Evolutionary conservation across 2,113 vertebrate species (phyloP).

Genomic region (Myrmophylax atrothorax): DNA sequence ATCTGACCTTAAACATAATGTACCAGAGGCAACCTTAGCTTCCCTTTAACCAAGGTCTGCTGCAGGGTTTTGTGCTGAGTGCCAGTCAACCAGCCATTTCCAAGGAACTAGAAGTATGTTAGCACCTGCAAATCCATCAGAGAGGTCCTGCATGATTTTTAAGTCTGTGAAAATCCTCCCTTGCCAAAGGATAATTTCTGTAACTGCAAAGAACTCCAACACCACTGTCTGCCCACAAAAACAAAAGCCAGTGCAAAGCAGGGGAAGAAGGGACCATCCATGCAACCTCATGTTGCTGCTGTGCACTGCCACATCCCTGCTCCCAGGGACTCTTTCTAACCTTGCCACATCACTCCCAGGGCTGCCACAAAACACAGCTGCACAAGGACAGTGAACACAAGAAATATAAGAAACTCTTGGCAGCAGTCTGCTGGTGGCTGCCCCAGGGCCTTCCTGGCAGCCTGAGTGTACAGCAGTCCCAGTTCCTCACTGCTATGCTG

Average conservation of each 20-base stretch:
- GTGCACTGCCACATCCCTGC: neutral
- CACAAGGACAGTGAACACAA: rapidly evolving
- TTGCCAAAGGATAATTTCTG: neutral
- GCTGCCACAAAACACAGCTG: rapidly evolving
- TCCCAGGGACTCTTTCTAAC: neutral
- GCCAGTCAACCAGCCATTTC: neutral
- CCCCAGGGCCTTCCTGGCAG: neutral
- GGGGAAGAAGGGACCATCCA: neutral
- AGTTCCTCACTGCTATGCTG: neutral
- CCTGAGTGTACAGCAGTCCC: neutral
- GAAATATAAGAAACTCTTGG: neutral
- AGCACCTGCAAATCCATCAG: neutral
- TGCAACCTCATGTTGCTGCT: rapidly evolving
- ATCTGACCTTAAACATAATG: neutral
- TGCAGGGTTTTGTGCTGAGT: neutral
- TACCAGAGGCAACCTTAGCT: neutral
- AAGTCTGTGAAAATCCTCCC: neutral
- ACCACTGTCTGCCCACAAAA: neutral
- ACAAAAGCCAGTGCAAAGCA: neutral
- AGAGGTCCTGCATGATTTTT: neutral
- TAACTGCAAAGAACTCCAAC: neutral
- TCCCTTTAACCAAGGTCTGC: neutral
- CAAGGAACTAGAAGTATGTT: neutral
- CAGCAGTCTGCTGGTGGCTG: neutral
- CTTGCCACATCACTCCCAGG: neutral